Conservation (phyloP, 1,140 invertebrate genomes). For the Stenopsyche tienmushanensis region DNA sequence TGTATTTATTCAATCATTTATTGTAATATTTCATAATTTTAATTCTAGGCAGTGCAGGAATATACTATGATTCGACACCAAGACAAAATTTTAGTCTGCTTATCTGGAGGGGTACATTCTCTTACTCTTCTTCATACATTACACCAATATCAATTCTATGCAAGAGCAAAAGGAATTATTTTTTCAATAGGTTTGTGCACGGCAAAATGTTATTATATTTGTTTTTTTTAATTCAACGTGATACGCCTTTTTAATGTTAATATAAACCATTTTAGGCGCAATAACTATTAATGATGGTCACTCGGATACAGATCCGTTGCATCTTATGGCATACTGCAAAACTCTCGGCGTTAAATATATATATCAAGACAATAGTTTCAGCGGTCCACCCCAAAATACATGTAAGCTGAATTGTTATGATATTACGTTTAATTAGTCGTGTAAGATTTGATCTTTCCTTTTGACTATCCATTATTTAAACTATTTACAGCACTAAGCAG, state of each 20-base stretch:
- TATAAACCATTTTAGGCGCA: slow-evolving; percentile 53
- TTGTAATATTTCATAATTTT: slow-evolving; percentile 11
- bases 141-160: slow-evolving; percentile 81
- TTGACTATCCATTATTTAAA: background rate
- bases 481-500: slow-evolving; percentile 31
- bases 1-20: too few relatives aligned
- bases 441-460: background rate
- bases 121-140: slow-evolving; percentile 80
- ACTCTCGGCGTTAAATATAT: slow-evolving; percentile 53
- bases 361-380: slow-evolving; percentile 49
- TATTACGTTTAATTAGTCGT: background rate
- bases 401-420: slow-evolving; percentile 4
- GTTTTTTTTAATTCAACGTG: slow-evolving; percentile 4
- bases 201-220: slow-evolving; percentile 58
- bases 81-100: slow-evolving; percentile 80
- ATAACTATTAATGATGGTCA: slow-evolving; percentile 50
- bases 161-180: slow-evolving; percentile 68
- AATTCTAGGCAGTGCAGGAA: slow-evolving; percentile 70
- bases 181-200: slow-evolving; percentile 73
- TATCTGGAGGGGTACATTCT: slow-evolving; percentile 82
- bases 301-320: slow-evolving; percentile 51
- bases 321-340: slow-evolving; percentile 55
- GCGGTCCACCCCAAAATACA: background rate
- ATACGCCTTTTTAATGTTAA: too few relatives aligned
- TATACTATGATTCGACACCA: slow-evolving; percentile 84